Conservation (phyloP, 2,888 invertebrate species). For the Sepiola atlantica region DNA sequence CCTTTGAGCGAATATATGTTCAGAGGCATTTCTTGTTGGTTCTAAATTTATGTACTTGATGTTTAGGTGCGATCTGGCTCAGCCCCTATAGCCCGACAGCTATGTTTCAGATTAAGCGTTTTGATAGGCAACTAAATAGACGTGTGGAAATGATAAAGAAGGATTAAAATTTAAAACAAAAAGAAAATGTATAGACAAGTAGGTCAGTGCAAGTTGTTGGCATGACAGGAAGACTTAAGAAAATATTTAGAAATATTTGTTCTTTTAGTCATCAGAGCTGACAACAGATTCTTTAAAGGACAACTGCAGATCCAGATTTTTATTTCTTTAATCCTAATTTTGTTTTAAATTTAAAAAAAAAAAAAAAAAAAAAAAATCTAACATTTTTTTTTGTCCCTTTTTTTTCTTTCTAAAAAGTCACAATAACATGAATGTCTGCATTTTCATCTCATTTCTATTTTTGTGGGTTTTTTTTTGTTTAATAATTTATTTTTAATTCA, state of each 20-base stretch:
- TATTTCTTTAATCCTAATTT: not conserved
- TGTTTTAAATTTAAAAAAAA: not conserved
- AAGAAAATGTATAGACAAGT: not conserved
- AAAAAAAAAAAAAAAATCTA: too few relatives aligned
- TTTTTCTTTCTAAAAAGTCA: not conserved
- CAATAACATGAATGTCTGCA: not conserved
- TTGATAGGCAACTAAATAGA: not conserved
- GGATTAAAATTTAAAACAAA: too few relatives aligned
- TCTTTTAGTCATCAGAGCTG: not conserved
- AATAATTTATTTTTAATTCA: not conserved
- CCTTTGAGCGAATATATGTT: too few relatives aligned
- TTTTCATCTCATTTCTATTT: not conserved
- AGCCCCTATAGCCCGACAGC: too few relatives aligned
- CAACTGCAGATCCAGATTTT: not conserved
- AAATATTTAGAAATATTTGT: not conserved
- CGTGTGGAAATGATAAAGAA: not conserved
- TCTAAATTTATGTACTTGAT: too few relatives aligned
- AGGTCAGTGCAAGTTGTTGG: not conserved
- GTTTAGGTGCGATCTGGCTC: too few relatives aligned
- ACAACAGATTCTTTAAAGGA: not conserved
- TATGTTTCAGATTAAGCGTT: not conserved
- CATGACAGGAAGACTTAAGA: not conserved
- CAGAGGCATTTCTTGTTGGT: too few relatives aligned
- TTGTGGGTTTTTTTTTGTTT: not conserved
- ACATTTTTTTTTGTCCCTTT: not conserved